Base-by-base conservation (phyloP, 2,888 invertebrate genomes). In the Smittia sp. region DNA sequence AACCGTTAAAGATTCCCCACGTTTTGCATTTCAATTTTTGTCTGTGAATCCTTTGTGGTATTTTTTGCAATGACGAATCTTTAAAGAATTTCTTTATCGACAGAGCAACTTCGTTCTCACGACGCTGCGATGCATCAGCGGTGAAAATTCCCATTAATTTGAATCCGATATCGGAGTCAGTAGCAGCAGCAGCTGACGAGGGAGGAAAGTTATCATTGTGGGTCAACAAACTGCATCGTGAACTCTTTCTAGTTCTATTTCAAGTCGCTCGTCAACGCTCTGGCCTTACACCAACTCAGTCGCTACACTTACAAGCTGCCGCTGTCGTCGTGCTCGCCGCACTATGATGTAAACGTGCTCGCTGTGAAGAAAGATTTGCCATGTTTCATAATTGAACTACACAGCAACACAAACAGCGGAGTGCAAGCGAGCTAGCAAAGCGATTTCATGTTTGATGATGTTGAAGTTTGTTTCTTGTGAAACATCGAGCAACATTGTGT, bases 221-320 rank as follows among this genome's bases (percentile, higher is more conserved):
- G 46, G 46, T 46, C 46, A 46, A 46, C 46, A 46, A 46, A 46
- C 46, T 46, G 46, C 46, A 46, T 46, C 46, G 15, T 46, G 46
- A 46, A 46, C 46, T 38, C 46, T n/a, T 46, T 46, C 46, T 46
- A 46, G 46, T 46, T 46, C 46, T 46, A 46, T 46, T 46, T 46
- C n/a, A 46, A 46, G 46, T 46, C 46, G n/a, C 15, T 3, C 46
- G n/a, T n/a, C 46, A 46, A 11, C 46, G 46, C 11, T 46, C 32
- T 46, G 2, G n/a, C 11, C n/a, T n/a, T 15, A 46, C 46, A 46
- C 46, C 11, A 46, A 46, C 46, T 46, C 46, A 46, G 4, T 46
- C 11, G 15, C 11, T 46, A 15, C 46, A n/a, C 15, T 46, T 46
- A 46, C 46, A 46, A 46, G 46, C n/a, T n/a, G 46, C 11, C 11